Evolutionary conservation across 2,888 invertebrate genomes (phyloP), one percentile per base, ranked within the genome.

Genomic region (Dastarcus helophoroides): DNA sequence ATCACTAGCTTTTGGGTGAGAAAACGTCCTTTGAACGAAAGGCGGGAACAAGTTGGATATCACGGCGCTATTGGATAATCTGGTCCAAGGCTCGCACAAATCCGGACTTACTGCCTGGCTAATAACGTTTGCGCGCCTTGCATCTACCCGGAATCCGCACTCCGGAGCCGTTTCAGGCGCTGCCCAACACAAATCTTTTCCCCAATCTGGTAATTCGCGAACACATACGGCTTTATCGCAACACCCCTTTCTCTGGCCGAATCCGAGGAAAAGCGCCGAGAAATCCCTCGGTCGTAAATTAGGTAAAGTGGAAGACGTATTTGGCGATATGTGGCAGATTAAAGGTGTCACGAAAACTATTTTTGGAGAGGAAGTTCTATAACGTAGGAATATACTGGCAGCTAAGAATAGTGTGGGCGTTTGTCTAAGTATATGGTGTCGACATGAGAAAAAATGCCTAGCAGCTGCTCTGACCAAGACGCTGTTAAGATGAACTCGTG

Each of bases 1-100:
- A n/a, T n/a, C n/a, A n/a, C n/a, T n/a, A n/a, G n/a, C n/a, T n/a
- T n/a, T n/a, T 29, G 33, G 28, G 29, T 33, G 33, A 33, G 29
- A 33, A 33, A 23, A 24, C 25, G 26, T 29, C 26, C 22, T 23
- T 26, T 22, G 29, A 33, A 33, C 26, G 33, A 22, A 27, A 35
- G 32, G 35, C 26, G 35, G 31, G 26, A 46, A 46, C 26, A 32
- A 38, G 40, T 39, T 47, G 51, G 56, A 53, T 57, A 56, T 56
- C 51, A 52, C 53, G 47, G 50, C 52, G 51, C 58, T 50, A 62
- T 62, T 62, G 62, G 62, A 62, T 62, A 62, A 62, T 62, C 62
- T 58, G 46, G 39, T 38, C 37, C 37, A 41, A 46, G 48, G 45
- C 46, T 53, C 52, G 55, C 57, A 52, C 61, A 62, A 62, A 62